A percentile compares a stretch with the other conserved stretches of the same genome.
Conservation (phyloP, 1,140 invertebrate genomes). For the Trachymyrmex cornetzi region DNA sequence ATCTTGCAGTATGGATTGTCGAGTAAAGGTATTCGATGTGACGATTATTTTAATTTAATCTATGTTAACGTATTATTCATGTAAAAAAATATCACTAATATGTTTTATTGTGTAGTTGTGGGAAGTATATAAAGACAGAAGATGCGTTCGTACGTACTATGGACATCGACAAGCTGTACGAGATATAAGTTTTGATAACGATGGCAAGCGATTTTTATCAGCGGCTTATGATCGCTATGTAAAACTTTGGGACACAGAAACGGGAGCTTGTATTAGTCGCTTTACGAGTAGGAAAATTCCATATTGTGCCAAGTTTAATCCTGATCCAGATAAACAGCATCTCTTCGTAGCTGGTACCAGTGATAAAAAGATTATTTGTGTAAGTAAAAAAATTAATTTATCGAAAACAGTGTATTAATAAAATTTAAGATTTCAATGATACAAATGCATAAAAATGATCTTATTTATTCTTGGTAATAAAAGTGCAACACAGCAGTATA, state of each 20-base stretch:
- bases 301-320: conserved; percentile 99
- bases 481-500: conserved; percentile 10
- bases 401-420: not conserved
- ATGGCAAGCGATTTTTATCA: conserved; percentile 96
- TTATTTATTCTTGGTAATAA: not conserved
- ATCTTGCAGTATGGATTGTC: conserved; percentile 98
- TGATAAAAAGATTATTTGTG: conserved; percentile 99
- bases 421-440: not conserved
- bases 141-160: conserved; percentile 98
- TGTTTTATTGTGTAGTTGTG: conserved; percentile 91
- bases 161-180: conserved; percentile 99
- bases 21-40: conserved; percentile 93
- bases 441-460: not conserved
- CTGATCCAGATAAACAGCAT: conserved; percentile 98
- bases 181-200: conserved; percentile 98
- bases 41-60: not conserved
- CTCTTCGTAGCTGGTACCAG: conserved; percentile 99
- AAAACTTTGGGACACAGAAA: conserved; percentile 99
- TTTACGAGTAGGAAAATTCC: conserved; percentile 98
- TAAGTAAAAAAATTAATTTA: conserved; percentile 87
- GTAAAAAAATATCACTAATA: not conserved
- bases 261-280: conserved; percentile 95
- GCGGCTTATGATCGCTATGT: conserved; percentile 97
- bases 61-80: not conserved
- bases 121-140: conserved; percentile 98